phyloP scores from a whole-genome alignment of 2,888 invertebrate species.

The Spicauda simplicius region DNA sequence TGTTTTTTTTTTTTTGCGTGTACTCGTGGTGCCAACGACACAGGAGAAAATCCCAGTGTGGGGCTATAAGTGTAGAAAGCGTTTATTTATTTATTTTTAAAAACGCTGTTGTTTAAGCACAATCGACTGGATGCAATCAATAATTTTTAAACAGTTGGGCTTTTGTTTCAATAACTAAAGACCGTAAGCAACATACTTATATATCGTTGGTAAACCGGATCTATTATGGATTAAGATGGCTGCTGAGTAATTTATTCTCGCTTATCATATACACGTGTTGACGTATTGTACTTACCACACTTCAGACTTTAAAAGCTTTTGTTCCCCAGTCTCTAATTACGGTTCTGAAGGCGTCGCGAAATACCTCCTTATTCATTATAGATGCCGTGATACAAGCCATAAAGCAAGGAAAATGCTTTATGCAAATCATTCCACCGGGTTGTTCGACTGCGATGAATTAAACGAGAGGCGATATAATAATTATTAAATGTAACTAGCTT shows the following conservation, averaged over 20 bases:
- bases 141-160: no score
- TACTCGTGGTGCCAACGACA: no score
- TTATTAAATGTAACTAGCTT: neutral
- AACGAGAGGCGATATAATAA: conserved; percentile 2
- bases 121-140: no score
- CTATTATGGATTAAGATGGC: no score
- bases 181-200: no score
- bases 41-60: no score
- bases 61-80: no score
- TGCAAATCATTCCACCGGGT: conserved; percentile 59
- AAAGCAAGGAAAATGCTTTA: conserved; percentile 72
- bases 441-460: neutral
- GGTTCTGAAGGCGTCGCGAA: conserved; percentile 71
- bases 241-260: neutral
- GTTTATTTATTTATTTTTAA: no score
- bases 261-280: conserved; percentile 4
- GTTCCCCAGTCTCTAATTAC: conserved; percentile 71
- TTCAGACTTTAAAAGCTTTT: conserved; percentile 63
- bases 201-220: no score
- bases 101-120: no score
- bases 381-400: conserved; percentile 75
- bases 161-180: no score
- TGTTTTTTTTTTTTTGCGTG: no score
- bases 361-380: conserved; percentile 73
- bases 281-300: conserved; percentile 6